Percentiles rank a stretch among this genome's conserved stretches.
phyloP scores from a whole-genome alignment of 2,797 vertebrate genomes.

The Mormyrus hasselquistii region DNA sequence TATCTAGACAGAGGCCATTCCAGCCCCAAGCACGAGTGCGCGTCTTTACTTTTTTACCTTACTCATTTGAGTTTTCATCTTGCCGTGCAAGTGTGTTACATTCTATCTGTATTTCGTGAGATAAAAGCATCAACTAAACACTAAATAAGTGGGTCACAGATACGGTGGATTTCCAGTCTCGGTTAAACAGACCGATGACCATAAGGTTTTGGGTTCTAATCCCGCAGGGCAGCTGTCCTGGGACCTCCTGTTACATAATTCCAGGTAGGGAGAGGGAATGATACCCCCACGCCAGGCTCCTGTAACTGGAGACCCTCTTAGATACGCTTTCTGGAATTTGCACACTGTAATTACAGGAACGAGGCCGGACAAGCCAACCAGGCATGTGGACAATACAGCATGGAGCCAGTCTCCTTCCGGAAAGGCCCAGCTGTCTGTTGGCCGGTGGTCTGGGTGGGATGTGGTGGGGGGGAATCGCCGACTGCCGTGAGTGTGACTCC shows the following conservation, averaged over 20 bases:
- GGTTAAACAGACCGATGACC: neutral
- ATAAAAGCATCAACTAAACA: neutral
- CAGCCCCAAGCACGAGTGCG: neutral
- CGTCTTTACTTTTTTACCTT: neutral
- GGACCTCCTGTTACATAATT: neutral
- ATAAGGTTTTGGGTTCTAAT: neutral
- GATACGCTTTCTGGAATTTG: neutral
- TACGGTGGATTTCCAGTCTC: neutral
- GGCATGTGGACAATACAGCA: neutral
- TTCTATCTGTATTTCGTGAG: neutral
- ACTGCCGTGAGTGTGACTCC: constrained; percentile 21
- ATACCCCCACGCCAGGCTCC: neutral
- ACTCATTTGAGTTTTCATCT: neutral
- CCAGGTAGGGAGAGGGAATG: neutral
- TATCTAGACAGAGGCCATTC: neutral
- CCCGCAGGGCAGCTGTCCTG: neutral
- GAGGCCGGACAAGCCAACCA: neutral
- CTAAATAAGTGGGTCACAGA: neutral
- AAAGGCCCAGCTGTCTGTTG: neutral
- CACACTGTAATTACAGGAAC: constrained; percentile 8
- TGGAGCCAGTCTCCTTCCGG: neutral
- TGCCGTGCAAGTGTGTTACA: neutral
- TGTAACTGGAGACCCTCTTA: neutral
- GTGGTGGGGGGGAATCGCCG: neutral
- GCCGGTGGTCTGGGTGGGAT: neutral